Base-by-base conservation (phyloP, 2,797 vertebrate genomes). In the Paramormyrops hopkinsi region DNA sequence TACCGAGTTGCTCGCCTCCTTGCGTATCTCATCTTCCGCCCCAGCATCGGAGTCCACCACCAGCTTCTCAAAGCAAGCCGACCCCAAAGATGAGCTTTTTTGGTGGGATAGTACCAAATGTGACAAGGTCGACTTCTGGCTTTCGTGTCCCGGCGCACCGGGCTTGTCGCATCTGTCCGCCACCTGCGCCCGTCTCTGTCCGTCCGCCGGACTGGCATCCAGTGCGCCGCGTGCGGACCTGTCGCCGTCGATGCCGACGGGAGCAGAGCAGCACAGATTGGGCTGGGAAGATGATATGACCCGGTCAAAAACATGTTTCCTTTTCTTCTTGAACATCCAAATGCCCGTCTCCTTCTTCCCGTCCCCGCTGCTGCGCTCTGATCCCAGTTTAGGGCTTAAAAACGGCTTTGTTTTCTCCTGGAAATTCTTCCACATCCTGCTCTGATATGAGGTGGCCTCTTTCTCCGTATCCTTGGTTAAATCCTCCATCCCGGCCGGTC, bases 231-330 rank as follows among this genome's bases (percentile, higher is more conserved):
- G 90, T 88, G 89, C 83, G 69, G 88, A 91, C 22, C 93, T 91
- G 82, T 91, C 93, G 2, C 93, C 91, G 82, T 91, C 93, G 2
- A 94, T 73, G 2, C 94, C 93, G 89, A 93, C 93, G 2, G 92
- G 91, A 0, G 94, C 94, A 6, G 96, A 96, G 94, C 95, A 96
- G 92, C 96, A 95, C 73, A 98, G 94, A 91, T 97, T 97, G 88
- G 98, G 97, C 93, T 98, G 97, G 0, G 98, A 98, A 50, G 96
- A 97, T 2, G 97, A 98, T 85, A 98, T 95, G 48, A 96, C 94
- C 37, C 97, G 95, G 92, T 97, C 97, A 91, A 97, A 93, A 86
- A 91, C 95, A 82, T 92, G 94, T 91, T 93, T 94, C 90, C 92
- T 88, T 62, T 95, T 96, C 69, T 91, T 97, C 88, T 94, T 95